These are phyloP conservation scores for Nothobranchius kuhntae DNA, from an alignment of 2,113 vertebrate species.

Conservation along the genomic window DNA sequence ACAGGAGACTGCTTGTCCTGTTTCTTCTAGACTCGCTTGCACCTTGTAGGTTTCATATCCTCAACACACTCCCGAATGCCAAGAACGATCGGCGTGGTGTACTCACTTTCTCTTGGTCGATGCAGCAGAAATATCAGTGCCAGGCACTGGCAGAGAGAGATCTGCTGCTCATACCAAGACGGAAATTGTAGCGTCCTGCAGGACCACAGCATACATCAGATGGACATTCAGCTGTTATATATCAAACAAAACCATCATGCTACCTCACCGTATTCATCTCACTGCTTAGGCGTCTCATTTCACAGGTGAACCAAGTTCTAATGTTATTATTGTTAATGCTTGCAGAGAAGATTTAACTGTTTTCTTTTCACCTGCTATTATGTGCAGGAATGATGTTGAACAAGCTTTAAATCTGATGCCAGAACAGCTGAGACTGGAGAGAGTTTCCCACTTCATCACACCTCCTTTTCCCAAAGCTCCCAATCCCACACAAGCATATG, in stretches of 20 bases:
- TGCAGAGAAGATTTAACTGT: no score
- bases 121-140: background rate
- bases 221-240: background rate
- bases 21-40: background rate
- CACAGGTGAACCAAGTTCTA: no score
- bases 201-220: background rate
- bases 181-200: background rate
- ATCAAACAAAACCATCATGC: background rate
- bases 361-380: no score
- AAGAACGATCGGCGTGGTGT: background rate
- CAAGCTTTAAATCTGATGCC: no score
- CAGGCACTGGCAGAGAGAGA: background rate
- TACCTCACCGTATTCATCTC: background rate
- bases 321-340: no score
- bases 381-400: no score
- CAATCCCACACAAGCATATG: background rate
- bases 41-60: background rate
- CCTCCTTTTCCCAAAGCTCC: background rate
- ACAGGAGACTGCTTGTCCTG: background rate
- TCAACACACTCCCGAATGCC: background rate
- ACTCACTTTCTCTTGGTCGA: background rate
- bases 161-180: background rate
- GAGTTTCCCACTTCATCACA: no score
- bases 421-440: no score
- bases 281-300: no score